Base-by-base conservation (phyloP, 2,113 vertebrate genomes). In the Egretta garzetta region DNA sequence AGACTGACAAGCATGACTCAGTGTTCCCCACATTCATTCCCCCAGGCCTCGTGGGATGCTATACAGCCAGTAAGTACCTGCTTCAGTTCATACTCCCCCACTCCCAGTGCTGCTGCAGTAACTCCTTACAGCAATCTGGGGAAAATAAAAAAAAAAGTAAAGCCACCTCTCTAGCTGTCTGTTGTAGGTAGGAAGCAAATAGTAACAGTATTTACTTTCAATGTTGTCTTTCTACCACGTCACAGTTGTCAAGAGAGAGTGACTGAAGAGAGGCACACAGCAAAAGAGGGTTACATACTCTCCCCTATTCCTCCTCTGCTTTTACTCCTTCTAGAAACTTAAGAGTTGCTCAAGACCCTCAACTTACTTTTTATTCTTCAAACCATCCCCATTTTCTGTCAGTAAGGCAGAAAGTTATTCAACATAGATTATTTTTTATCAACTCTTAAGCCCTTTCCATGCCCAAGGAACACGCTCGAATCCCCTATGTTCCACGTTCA, bases 1-100 rank as follows among this genome's bases (percentile, higher is more conserved):
- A 94, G 87, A 90, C 91, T 96, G 93, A 90, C 80, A 84, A 88
- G 80, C 66, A 91, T 94, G 95, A 96, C 62, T 94, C 93, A 87
- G 66, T 88, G 63, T 63, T 95, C 82, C 90, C 86, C 72, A 86
- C 88, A 30, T 72, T 84, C 80, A 84, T 89, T 75, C 60, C 90
- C 80, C 52, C 56, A 63, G 82, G 92, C 88, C 88, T 59, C 10
- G 8, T 93, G 81, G 88, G 91, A 89, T 56, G 79, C 43, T 71
- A 37, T 2, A 71, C 72, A 92, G 77, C 13, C 92, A 86, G 32
- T 58, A 92, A 93, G 85, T 94, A 97, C 88, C 94, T 95, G 81
- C 68, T 92, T 74, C 72, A 80, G 60, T 58, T 93, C 86, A 67
- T 86, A 88, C 94, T 67, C 82, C 80, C 80, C 85, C 79, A 86